phyloP scores from a whole-genome alignment of 2,797 vertebrate genomes.

The Chaunax sp. region DNA sequence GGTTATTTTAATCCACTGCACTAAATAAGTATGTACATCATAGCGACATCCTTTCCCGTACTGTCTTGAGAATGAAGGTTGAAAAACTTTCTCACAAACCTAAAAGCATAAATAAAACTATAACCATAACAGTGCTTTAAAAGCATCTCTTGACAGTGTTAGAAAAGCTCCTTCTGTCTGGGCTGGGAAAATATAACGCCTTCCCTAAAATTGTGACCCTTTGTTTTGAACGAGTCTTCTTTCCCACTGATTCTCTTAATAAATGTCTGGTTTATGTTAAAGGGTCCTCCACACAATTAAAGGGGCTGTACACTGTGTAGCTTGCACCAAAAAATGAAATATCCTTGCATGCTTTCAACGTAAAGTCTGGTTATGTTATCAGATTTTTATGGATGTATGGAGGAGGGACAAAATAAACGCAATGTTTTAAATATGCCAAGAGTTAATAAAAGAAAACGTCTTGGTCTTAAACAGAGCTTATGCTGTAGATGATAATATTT shows the following conservation, averaged over 20 bases:
- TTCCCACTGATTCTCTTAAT: constrained; percentile 63
- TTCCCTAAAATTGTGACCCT: constrained; percentile 58
- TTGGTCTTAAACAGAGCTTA: constrained; percentile 51
- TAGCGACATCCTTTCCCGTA: constrained; percentile 1
- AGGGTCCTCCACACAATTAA: constrained; percentile 28
- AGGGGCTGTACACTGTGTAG: constrained; percentile 22
- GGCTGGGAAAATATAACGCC: constrained; percentile 54
- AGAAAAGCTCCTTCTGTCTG: constrained; percentile 62
- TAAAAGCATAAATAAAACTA: constrained; percentile 59
- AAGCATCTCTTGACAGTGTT: constrained; percentile 73
- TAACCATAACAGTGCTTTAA: constrained; percentile 72
- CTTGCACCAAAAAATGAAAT: constrained; percentile 50
- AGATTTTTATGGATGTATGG: constrained; percentile 56
- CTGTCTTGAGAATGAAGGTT: constrained; percentile 51
- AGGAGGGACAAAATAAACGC: constrained; percentile 55
- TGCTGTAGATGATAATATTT: constrained; percentile 38
- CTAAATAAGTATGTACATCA: too few species aligned
- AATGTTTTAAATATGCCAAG: constrained; percentile 65
- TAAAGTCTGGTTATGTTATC: constrained; percentile 70
- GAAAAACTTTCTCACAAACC: constrained; percentile 75
- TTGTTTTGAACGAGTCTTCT: constrained; percentile 62
- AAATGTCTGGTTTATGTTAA: constrained; percentile 72
- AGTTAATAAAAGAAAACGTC: constrained; percentile 60
- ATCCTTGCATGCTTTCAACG: constrained; percentile 51
- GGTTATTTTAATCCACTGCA: too few species aligned